These are phyloP conservation scores for Cavia porcellus DNA, from an alignment of 2,113 vertebrate genomes.

Conservation along the genomic window DNA sequence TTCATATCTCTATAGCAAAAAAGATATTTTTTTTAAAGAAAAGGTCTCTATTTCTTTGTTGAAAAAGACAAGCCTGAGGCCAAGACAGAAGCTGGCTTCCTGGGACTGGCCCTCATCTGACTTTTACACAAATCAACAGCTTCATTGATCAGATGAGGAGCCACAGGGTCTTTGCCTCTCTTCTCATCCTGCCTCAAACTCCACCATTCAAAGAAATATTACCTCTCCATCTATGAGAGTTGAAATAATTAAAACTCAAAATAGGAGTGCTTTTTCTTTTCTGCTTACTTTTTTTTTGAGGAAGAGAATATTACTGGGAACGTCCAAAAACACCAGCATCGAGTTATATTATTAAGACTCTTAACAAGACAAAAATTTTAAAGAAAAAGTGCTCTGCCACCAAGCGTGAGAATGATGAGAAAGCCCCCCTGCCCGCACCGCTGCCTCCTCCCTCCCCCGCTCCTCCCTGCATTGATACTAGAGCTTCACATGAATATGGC, in stretches of 20 bases:
- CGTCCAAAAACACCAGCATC: not conserved
- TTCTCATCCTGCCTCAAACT: not conserved
- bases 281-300: too few relatives aligned
- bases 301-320: conserved; percentile 7
- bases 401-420: conserved; percentile 42
- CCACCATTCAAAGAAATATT: not conserved
- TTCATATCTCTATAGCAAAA: not conserved
- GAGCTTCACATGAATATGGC: conserved; percentile 79
- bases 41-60: not conserved
- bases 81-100: not conserved
- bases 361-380: conserved; percentile 17
- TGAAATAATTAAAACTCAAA: conserved; percentile 33
- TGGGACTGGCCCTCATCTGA: not conserved
- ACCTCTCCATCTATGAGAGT: not conserved
- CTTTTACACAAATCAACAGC: not conserved
- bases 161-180: not conserved
- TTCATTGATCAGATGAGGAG: not conserved
- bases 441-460: not conserved
- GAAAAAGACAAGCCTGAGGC: not conserved
- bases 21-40: not conserved
- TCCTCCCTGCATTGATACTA: conserved; percentile 42
- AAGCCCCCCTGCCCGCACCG: not conserved
- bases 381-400: conserved; percentile 48
- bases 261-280: not conserved
- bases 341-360: conserved; percentile 61